Conservation (phyloP, 2,888 invertebrate species). For the Cyclophora punctaria region DNA sequence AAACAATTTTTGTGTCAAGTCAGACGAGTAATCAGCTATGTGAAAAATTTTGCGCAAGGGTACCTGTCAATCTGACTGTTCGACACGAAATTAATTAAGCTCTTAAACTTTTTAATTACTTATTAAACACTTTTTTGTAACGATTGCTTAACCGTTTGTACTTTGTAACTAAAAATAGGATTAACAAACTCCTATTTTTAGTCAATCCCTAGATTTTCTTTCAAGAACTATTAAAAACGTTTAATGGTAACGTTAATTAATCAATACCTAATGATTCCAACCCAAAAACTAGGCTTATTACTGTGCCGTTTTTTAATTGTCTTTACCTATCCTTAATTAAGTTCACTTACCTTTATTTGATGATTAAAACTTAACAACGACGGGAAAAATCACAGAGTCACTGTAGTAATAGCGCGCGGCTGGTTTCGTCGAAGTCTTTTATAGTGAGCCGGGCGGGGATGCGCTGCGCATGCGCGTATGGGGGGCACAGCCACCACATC, state of each 20-base stretch:
- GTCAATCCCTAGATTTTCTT: too few species aligned
- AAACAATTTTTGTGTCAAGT: slow-evolving; percentile 32
- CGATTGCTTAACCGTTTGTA: too few species aligned
- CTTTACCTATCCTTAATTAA: slow-evolving; percentile 33
- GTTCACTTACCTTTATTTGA: slow-evolving; percentile 63
- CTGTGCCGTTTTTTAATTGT: too few species aligned
- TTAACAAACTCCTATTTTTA: too few species aligned
- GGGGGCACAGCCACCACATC: slow-evolving; percentile 31
- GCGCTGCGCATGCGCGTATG: slow-evolving; percentile 35
- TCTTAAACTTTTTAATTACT: not conserved
- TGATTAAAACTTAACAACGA: slow-evolving; percentile 55
- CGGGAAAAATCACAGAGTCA: slow-evolving; percentile 71
- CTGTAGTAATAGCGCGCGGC: slow-evolving; percentile 74
- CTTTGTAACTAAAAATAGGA: too few species aligned
- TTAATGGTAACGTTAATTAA: too few species aligned
- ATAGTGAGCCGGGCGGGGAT: slow-evolving; percentile 69
- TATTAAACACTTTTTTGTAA: too few species aligned
- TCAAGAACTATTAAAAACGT: too few species aligned
- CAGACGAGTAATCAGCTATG: slow-evolving; percentile 26
- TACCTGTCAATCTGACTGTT: slow-evolving; percentile 20
- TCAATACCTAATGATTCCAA: too few species aligned
- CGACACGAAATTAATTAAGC: slow-evolving; percentile 21
- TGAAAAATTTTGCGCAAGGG: slow-evolving; percentile 27
- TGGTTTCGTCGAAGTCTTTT: slow-evolving; percentile 63
- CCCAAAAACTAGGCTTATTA: too few species aligned